Base-by-base conservation (phyloP, 2,888 invertebrate genomes). In the Caenorhabditis sp. region DNA sequence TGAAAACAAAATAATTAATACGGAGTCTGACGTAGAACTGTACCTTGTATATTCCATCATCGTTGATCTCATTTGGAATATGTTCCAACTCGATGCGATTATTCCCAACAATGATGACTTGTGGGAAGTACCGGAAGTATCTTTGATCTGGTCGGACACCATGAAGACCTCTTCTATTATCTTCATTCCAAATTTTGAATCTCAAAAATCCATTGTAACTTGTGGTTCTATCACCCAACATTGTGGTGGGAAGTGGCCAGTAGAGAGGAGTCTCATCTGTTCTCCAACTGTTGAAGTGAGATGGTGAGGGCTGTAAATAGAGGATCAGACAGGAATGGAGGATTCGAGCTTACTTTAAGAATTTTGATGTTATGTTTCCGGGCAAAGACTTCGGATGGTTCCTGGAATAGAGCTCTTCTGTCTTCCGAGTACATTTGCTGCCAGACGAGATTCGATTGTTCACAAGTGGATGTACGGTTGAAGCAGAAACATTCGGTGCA, bases 401-500 rank as follows among this genome's bases (percentile, higher is more conserved):
- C 86, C 22, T 85, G 86, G 85, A 91, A 91, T 0, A 84, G 80
- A 12, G 90, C 90, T 49, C 85, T 56, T 41, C 90, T 85, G 49
- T 91, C 91, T 68, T 90, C 89, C 0, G 91, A 85, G 74, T 90
- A 91, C 59, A 91, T 86, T 75, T 96, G 95, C 12, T 95, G 95
- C 95, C 97, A 88, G 24, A 86, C 83, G 10, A 88, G 73, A 10
- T 54, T 61, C 0, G 85, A 73, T 66, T 87, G 88, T 31, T 82
- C 79, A 61, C 88, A 88, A 24, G 72, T 73, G 12, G 95, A 94
- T 64, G 95, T 95, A 90, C 96, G 94, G 0, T 96, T 96, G 93
- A 98, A 99, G 93, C 98, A 99, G 94, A 97, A 98, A 93, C 98
- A 99, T 80, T 95, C 95, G 0, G 96, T 96, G 93, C 98, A 99